Evolutionary conservation across 2,797 vertebrate genomes (phyloP).

Genomic region (Molossus molossus): DNA sequence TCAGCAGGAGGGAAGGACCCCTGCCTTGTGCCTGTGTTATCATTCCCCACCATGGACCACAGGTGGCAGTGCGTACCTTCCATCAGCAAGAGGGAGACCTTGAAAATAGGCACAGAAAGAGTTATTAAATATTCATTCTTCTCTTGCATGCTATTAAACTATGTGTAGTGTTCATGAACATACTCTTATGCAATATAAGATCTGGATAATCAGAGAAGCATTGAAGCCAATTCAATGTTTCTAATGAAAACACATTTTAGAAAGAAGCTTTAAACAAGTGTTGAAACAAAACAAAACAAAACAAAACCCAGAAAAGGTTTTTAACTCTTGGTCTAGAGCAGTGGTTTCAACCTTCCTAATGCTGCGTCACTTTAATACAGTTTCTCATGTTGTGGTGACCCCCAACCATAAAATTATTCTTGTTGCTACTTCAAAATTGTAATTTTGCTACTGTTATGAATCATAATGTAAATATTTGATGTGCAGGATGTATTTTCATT

Average conservation of each 20-base stretch:
- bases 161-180: neutral
- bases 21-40: neutral
- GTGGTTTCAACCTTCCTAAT: too few relatives aligned
- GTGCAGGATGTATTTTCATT: too few relatives aligned
- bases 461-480: too few relatives aligned
- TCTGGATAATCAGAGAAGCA: neutral
- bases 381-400: too few relatives aligned
- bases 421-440: too few relatives aligned
- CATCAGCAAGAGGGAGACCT: neutral
- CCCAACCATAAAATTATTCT: too few relatives aligned
- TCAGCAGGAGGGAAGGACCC: neutral
- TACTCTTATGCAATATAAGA: neutral
- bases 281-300: conserved; percentile 22
- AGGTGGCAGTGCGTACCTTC: neutral
- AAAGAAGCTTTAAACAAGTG: conserved; percentile 5
- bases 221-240: neutral
- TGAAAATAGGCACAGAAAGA: neutral
- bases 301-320: neutral
- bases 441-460: too few relatives aligned
- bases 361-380: too few relatives aligned
- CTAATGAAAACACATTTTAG: neutral
- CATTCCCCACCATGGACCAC: neutral
- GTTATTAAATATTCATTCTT: neutral
- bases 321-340: neutral
- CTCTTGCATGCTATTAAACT: neutral